Conservation (phyloP, 1,140 invertebrate genomes). For the Bacillus rossius region DNA sequence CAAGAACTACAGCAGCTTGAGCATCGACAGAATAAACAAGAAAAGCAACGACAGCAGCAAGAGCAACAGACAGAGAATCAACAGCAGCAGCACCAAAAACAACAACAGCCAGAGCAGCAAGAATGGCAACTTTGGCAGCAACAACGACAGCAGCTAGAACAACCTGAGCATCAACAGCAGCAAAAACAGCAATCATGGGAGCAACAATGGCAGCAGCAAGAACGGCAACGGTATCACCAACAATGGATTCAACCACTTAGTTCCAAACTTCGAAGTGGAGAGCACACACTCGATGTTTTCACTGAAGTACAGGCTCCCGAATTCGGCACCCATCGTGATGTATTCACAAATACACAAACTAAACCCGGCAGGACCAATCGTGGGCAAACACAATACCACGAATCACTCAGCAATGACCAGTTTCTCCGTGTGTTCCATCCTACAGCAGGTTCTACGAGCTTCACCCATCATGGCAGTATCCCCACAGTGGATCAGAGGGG, state of each 20-base stretch:
- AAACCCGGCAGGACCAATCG: too few species aligned
- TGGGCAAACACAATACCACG: too few species aligned
- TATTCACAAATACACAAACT: too few species aligned
- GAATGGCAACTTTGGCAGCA: neutral
- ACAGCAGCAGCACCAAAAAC: neutral
- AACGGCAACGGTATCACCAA: neutral
- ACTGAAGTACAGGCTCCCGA: too few species aligned
- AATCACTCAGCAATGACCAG: too few species aligned
- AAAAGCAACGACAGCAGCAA: neutral
- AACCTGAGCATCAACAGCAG: neutral
- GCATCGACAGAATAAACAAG: too few species aligned
- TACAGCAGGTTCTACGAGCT: too few species aligned
- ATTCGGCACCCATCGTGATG: too few species aligned
- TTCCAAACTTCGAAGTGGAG: neutral
- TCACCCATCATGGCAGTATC: too few species aligned
- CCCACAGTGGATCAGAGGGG: too few species aligned
- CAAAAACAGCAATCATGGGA: neutral
- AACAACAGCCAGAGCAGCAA: neutral
- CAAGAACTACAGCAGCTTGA: neutral
- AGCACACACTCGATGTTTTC: too few species aligned
- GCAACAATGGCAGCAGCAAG: neutral
- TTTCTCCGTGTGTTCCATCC: too few species aligned
- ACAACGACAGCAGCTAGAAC: neutral
- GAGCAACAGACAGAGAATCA: neutral
- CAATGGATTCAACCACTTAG: neutral